Evolutionary conservation across 2,888 invertebrate genomes (phyloP), one percentile per base, ranked within the genome.

Genomic region (Yponomeuta plumbellus): DNA sequence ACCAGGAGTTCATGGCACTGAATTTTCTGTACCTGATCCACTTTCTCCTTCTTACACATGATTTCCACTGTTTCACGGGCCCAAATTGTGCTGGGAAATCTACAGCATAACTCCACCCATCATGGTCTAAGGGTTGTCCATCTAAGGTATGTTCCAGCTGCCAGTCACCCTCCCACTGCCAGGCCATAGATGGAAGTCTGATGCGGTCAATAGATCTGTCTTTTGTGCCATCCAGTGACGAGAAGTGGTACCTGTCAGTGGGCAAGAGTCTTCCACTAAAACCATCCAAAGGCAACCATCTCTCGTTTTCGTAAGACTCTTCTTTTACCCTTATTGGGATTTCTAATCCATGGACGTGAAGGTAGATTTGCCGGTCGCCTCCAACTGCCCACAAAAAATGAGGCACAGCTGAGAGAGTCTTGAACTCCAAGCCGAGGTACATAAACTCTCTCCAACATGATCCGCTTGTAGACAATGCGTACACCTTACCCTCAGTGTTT

Each of bases 91-190:
- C 94, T 66, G 97, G 97, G 85, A 98, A 98, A 84, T 98, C 97
- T 52, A 97, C 92, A 52, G 98, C 97, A 88, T 98, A 98, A 66
- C 96, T 96, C 98, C 98, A 98, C 20, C 97, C 97, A 91, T 97
- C 96, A 81, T 97, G 96, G 76, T 96, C 96, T 69, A 98, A 88
- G 3, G 97, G 95, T 76, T 97, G 96, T 21, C 97, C 97, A 81
- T 97, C 95, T 73, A 96, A 88, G 5, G 95, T 95, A 22, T 96
- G 92, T 79, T 97, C 97, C 67, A 97, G 90, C 74, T 96, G 95
- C 98, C 98, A 98, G 72, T 97, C 97, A 3, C 96, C 96, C 88
- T 98, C 98, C 98, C 98, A 98, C 77, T 97, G 96, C 98, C 98
- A 98, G 20, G 97, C 97, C 94, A 97, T 96, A 0, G 98, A 97